Conservation (phyloP, 2,113 vertebrate genomes). For the Brachypodius melanocephalos region DNA sequence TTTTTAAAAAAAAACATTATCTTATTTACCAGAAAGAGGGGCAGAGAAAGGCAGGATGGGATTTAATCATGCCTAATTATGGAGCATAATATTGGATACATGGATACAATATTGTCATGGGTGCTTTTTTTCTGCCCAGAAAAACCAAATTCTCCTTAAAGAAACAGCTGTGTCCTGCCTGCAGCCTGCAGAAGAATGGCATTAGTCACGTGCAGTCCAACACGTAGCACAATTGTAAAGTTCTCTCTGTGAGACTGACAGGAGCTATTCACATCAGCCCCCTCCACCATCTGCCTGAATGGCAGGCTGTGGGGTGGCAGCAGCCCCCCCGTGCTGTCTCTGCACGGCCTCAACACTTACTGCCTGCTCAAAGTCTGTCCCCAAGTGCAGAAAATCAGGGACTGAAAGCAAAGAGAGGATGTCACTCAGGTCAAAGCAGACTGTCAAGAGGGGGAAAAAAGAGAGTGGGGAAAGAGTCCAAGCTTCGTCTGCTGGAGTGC, state of each 20-base stretch:
- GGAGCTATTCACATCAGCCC: conserved; percentile 66
- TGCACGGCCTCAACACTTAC: neutral
- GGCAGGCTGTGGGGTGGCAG: conserved; percentile 53
- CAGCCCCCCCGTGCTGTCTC: neutral
- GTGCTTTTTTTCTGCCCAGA: neutral
- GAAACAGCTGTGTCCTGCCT: conserved; percentile 69
- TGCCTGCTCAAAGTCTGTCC: conserved; percentile 41
- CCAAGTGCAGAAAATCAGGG: conserved; percentile 20
- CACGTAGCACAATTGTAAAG: conserved; percentile 70
- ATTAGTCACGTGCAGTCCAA: conserved; percentile 69
- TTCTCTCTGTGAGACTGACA: conserved; percentile 70
- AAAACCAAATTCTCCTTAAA: conserved; percentile 35
- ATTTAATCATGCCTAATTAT: conserved; percentile 23
- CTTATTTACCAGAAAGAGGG: neutral
- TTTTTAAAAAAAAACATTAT: neutral
- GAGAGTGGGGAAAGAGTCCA: neutral
- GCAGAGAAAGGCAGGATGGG: neutral
- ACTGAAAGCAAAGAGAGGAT: conserved; percentile 23
- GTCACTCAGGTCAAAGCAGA: conserved; percentile 25
- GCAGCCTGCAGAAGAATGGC: conserved; percentile 65
- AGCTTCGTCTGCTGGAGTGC: neutral
- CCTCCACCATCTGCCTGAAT: conserved; percentile 76
- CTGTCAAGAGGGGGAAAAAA: neutral
- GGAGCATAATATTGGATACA: neutral
- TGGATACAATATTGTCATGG: neutral